Conservation (phyloP, 1,140 invertebrate species). For the Uloborus diversus region DNA sequence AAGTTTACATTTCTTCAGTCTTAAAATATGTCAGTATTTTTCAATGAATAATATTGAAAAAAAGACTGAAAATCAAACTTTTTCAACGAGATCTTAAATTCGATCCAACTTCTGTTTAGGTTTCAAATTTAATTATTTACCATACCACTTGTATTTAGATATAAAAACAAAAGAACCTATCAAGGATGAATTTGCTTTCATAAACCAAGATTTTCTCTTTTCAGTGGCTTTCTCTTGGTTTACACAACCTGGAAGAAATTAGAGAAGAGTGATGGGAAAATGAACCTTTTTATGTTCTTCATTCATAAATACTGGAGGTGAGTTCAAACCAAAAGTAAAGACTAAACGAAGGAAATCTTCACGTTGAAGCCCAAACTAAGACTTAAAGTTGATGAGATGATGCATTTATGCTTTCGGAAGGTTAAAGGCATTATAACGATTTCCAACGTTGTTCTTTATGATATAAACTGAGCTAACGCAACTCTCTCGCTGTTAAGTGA, state of each 20-base stretch:
- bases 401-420: too few relatives aligned
- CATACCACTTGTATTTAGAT: neutral
- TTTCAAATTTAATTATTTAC: neutral
- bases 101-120: neutral
- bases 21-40: too few relatives aligned
- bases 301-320: conserved; percentile 57
- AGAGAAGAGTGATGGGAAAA: conserved; percentile 42
- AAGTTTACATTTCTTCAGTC: too few relatives aligned
- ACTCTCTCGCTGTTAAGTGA: too few relatives aligned
- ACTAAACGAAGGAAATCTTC: too few relatives aligned
- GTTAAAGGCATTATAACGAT: too few relatives aligned
- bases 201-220: conserved; percentile 8
- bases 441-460: too few relatives aligned
- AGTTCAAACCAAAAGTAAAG: too few relatives aligned
- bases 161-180: neutral
- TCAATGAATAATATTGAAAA: neutral
- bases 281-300: conserved; percentile 51
- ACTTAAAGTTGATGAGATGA: too few relatives aligned
- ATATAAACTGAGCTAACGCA: too few relatives aligned
- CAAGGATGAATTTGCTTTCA: too few relatives aligned
- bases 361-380: too few relatives aligned
- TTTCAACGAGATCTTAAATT: neutral
- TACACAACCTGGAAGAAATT: conserved; percentile 55
- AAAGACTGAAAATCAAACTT: neutral
- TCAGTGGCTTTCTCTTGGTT: conserved; percentile 54